Conservation (phyloP, 2,888 invertebrate genomes). For the Acronicta leporina region DNA sequence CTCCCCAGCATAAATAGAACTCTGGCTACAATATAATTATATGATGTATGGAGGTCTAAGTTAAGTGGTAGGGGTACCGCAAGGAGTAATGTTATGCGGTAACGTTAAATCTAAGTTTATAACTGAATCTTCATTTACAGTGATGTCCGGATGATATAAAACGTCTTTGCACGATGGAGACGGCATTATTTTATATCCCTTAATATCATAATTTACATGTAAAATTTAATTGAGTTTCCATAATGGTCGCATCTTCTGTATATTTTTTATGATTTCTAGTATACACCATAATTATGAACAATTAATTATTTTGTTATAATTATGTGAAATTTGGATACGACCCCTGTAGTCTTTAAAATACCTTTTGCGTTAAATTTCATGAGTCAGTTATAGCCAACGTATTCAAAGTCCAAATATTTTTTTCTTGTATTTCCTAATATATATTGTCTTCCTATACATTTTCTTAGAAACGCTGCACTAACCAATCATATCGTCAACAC, state of each 20-base stretch:
- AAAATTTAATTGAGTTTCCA: constrained; percentile 14
- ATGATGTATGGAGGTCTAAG: constrained; percentile 59
- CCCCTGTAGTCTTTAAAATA: too few species aligned
- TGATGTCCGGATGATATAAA: constrained; percentile 60
- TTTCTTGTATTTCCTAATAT: too few species aligned
- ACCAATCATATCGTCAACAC: too few species aligned
- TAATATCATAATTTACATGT: constrained; percentile 17
- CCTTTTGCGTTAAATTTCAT: too few species aligned
- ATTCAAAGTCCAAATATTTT: too few species aligned
- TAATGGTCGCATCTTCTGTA: constrained; percentile 12
- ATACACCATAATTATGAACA: too few species aligned
- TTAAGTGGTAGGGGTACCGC: constrained; percentile 69
- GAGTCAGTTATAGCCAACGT: too few species aligned
- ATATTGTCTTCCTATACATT: too few species aligned
- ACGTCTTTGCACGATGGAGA: constrained; percentile 44
- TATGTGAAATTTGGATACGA: too few species aligned
- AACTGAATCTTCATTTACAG: constrained; percentile 75
- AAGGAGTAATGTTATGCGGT: constrained; percentile 77
- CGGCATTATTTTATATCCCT: constrained; percentile 43
- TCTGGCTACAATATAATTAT: constrained; percentile 50
- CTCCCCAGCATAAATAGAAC: constrained; percentile 62
- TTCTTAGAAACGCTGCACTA: too few species aligned
- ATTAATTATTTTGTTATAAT: too few species aligned
- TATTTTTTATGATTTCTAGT: constrained; percentile 6
- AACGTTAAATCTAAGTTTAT: constrained; percentile 77